A percentile compares a stretch with the other conserved stretches of the same genome.
phyloP scores from a whole-genome alignment of 2,113 vertebrate species.

The Recurvirostra avosetta region DNA sequence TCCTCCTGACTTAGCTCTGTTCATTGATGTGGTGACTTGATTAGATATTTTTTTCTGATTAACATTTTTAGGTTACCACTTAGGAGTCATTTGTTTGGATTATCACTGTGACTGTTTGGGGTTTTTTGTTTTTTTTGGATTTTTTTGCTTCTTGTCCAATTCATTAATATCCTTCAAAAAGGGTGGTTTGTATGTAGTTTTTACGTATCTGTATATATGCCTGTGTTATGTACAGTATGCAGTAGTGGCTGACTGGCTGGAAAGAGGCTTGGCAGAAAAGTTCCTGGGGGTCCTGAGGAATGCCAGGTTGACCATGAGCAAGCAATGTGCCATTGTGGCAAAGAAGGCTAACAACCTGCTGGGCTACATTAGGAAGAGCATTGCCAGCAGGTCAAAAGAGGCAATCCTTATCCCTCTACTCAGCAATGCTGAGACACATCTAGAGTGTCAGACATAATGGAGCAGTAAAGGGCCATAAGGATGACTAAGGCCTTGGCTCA shows the following conservation, averaged over 20 bases:
- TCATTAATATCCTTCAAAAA: neutral
- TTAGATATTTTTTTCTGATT: neutral
- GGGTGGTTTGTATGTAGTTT: neutral
- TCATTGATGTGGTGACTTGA: neutral
- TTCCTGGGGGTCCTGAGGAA: neutral
- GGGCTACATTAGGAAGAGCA: neutral
- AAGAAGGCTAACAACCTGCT: neutral
- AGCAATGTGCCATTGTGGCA: neutral
- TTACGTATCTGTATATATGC: neutral
- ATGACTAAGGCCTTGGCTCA: neutral
- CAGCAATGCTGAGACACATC: neutral
- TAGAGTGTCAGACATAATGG: neutral
- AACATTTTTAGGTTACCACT: neutral
- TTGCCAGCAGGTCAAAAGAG: neutral
- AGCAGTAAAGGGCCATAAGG: neutral
- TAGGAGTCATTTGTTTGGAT: neutral
- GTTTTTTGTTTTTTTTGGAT: neutral
- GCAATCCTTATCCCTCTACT: neutral
- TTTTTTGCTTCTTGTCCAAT: neutral
- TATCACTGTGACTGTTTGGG: neutral
- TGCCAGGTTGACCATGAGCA: neutral
- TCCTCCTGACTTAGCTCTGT: neutral
- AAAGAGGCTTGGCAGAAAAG: neutral
- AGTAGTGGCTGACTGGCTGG: neutral
- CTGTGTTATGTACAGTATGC: neutral